Evolutionary conservation across 2,888 invertebrate genomes (phyloP), one percentile per base, ranked within the genome.

Genomic region (Cybosia mesomella): DNA sequence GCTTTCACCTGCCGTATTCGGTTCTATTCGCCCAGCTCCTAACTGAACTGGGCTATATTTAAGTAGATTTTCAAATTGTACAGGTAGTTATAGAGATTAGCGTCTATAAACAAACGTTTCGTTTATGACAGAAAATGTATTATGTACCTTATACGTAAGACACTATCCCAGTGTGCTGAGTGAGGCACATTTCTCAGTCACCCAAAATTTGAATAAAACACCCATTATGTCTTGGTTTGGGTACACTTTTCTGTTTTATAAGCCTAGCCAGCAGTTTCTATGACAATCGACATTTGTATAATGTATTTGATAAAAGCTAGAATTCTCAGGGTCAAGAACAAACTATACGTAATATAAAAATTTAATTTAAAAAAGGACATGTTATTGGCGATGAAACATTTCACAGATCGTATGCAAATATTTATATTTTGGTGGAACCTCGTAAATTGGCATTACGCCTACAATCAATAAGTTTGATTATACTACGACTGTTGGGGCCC

Each of bases 371-470:
- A 32, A 32, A 32, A 32, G 7, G n/a, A n/a, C n/a, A n/a, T n/a
- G n/a, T n/a, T 32, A 5, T 5, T 39, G 15, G 13, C 15, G 39
- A 39, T 39, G 39, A 39, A 15, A 13, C 36, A 39, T 39, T 4
- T 39, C 3, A 39, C 13, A 39, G n/a, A n/a, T n/a, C n/a, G n/a
- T n/a, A n/a, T n/a, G n/a, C n/a, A n/a, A n/a, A n/a, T n/a, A n/a
- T n/a, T n/a, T 36, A 1, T 36, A 36, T 36, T 36, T 36, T 36
- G 13, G 13, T 1, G 36, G 36, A 2, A 11, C 2, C 13, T 36
- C 36, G 36, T 2, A 88, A 85, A 77, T 81, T 83, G 84, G 82
- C 80, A 81, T 78, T 79, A 72, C 68, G 79, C 80, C 81, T 81
- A 71, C 80, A 74, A 80, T 79, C 74, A 72, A 79, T 85, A 85